phyloP scores from a whole-genome alignment of 2,888 invertebrate species.

The Sesamia inferens region DNA sequence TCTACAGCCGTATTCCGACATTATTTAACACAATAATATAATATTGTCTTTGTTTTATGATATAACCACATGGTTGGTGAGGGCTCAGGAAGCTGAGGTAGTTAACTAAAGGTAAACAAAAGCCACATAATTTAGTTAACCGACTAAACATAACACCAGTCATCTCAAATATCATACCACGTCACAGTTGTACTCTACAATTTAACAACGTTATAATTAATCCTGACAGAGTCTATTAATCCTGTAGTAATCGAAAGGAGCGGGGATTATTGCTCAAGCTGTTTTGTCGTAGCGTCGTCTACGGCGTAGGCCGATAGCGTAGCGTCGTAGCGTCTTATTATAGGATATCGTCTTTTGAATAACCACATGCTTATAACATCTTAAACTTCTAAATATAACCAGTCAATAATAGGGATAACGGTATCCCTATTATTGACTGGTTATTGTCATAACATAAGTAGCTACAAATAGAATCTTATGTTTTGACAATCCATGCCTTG shows the following conservation, averaged over 20 bases:
- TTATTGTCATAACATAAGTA: no score
- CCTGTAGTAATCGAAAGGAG: background rate
- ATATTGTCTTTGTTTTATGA: conserved; percentile 25
- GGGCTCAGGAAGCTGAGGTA: background rate
- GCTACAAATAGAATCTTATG: no score
- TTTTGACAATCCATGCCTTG: no score
- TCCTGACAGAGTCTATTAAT: background rate
- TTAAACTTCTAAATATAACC: no score
- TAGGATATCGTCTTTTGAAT: background rate
- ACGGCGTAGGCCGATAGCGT: background rate
- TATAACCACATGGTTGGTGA: conserved; percentile 10
- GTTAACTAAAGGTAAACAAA: no score
- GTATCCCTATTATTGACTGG: no score
- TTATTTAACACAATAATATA: conserved; percentile 3
- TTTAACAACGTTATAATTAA: no score
- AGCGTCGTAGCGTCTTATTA: background rate
- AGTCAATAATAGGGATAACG: no score
- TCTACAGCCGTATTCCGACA: conserved; percentile 10
- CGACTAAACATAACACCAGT: no score
- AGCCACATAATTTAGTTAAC: no score
- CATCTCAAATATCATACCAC: no score
- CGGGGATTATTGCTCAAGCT: background rate
- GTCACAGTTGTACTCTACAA: no score
- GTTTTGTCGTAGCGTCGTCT: conserved; percentile 20
- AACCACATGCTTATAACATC: background rate